phyloP scores from a whole-genome alignment of 1,140 invertebrate genomes.

The Geopemphigus sp. region DNA sequence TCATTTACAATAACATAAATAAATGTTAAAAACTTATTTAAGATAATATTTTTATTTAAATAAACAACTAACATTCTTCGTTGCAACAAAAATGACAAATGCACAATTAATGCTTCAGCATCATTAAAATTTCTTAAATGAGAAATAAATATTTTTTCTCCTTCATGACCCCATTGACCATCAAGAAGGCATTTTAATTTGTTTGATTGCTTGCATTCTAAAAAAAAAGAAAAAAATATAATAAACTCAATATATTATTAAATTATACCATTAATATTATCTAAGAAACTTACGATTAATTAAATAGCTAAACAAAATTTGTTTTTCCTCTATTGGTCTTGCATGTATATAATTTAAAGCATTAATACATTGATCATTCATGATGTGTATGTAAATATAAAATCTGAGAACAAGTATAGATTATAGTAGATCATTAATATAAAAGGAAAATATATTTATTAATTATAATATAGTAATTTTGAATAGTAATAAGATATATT shows the following conservation, averaged over 20 bases:
- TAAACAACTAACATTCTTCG: constrained; percentile 31
- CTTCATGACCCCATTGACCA: background rate
- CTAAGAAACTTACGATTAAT: constrained; percentile 27
- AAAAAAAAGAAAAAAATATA: background rate
- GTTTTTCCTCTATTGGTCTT: background rate
- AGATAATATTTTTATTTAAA: too few species aligned
- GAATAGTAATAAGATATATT: too few species aligned
- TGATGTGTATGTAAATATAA: constrained; percentile 16
- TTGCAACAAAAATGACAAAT: constrained; percentile 18
- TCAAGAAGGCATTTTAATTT: constrained; percentile 20
- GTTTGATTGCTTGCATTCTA: constrained; percentile 19
- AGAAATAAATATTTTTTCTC: constrained; percentile 13
- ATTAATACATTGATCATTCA: constrained; percentile 24
- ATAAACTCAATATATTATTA: background rate
- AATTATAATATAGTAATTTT: too few species aligned
- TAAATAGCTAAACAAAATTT: constrained; percentile 18
- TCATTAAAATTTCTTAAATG: constrained; percentile 25
- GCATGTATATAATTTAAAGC: constrained; percentile 17
- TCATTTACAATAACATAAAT: too few species aligned
- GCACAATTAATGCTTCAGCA: background rate
- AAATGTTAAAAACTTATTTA: too few species aligned
- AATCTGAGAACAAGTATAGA: background rate
- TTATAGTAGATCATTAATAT: background rate
- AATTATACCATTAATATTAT: background rate
- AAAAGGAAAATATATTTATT: too few species aligned